Percentiles rank a stretch among this genome's conserved stretches.
Conservation (phyloP, 2,797 vertebrate species). For the Scyliorhinus canicula region DNA sequence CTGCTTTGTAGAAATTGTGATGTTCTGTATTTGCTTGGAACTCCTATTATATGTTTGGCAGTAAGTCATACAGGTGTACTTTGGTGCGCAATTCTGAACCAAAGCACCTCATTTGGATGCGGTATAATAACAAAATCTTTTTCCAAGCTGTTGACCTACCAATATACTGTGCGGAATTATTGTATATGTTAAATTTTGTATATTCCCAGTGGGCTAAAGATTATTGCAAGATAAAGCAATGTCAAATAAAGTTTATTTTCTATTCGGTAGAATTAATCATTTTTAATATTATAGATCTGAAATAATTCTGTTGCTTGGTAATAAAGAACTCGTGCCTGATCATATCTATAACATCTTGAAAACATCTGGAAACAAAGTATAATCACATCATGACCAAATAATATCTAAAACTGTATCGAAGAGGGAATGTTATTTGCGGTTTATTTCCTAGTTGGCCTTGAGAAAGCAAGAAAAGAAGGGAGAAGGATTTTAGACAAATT, state of each 20-base stretch:
- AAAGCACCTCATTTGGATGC: not conserved
- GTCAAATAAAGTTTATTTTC: not conserved
- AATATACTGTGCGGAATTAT: not conserved
- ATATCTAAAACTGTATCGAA: not conserved
- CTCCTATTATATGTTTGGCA: not conserved
- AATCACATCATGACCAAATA: not conserved
- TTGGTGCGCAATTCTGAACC: not conserved
- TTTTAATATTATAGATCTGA: not conserved
- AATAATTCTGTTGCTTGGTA: not conserved
- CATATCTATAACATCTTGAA: not conserved
- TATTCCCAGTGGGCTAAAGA: not conserved
- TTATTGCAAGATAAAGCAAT: not conserved
- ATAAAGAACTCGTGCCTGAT: not conserved
- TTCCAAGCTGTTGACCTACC: not conserved
- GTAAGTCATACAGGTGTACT: not conserved
- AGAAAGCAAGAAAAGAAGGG: not conserved
- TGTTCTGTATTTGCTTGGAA: not conserved
- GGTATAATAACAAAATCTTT: not conserved
- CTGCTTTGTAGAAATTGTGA: too few species aligned
- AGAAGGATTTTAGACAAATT: not conserved
- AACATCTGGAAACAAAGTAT: not conserved
- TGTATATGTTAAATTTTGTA: not conserved
- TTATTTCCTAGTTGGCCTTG: not conserved
- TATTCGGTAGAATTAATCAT: not conserved
- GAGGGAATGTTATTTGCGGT: not conserved